phyloP scores from a whole-genome alignment of 2,888 invertebrate genomes.

The Plusia festucae region DNA sequence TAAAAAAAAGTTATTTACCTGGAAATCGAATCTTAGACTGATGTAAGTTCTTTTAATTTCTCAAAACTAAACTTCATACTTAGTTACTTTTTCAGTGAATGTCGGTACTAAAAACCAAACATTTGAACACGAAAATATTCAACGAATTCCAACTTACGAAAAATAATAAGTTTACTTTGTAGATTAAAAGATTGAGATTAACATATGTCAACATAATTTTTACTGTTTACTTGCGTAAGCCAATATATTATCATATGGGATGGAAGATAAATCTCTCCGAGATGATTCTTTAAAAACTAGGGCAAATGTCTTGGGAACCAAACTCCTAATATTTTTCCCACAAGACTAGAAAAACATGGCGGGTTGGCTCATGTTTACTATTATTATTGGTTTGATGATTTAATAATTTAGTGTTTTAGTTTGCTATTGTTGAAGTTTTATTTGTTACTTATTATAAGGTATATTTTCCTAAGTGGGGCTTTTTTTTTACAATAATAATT shows the following conservation, averaged over 20 bases:
- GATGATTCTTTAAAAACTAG: conserved; percentile 6
- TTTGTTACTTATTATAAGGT: too few species aligned
- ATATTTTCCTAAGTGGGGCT: too few species aligned
- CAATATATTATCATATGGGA: neutral
- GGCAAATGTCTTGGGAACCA: conserved; percentile 12
- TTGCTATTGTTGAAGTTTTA: neutral
- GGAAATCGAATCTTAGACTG: too few species aligned
- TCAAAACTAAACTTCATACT: too few species aligned
- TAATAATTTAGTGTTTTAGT: neutral
- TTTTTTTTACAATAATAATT: too few species aligned
- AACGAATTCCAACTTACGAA: neutral
- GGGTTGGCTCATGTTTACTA: conserved; percentile 7
- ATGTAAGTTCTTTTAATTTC: too few species aligned
- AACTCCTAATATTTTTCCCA: conserved; percentile 17
- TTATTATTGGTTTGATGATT: neutral
- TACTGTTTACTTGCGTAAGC: conserved; percentile 5
- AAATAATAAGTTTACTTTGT: conserved; percentile 2
- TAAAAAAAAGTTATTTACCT: too few species aligned
- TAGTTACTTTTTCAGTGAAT: too few species aligned
- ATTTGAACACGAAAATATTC: neutral
- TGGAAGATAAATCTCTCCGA: neutral
- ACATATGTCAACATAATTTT: conserved; percentile 8
- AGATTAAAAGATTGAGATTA: conserved; percentile 1
- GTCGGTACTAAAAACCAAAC: neutral
- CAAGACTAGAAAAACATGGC: neutral